Conservation (phyloP, 2,888 invertebrate species). For the Nephrocerus scutellatus region DNA sequence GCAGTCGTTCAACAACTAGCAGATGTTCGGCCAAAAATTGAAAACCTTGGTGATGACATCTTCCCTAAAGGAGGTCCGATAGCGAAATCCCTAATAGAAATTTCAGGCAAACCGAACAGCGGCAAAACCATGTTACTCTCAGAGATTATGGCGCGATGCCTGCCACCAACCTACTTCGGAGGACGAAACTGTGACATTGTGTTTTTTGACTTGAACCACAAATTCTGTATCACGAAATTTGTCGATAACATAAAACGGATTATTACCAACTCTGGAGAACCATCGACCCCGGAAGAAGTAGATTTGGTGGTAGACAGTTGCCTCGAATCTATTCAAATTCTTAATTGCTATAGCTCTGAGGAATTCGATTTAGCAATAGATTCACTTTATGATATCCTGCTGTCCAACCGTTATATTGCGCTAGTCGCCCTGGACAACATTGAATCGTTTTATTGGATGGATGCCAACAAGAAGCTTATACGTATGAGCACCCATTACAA, state of each 20-base stretch:
- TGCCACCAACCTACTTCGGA: slow-evolving; percentile 44
- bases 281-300: slow-evolving; percentile 15
- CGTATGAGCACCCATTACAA: slow-evolving; percentile 30
- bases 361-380: slow-evolving; percentile 29
- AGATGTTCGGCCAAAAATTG: slow-evolving; percentile 16
- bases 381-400: slow-evolving; percentile 41
- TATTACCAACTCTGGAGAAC: slow-evolving; percentile 25
- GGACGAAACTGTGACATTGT: slow-evolving; percentile 48
- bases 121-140: slow-evolving; percentile 50
- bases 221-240: slow-evolving; percentile 43
- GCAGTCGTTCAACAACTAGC: slow-evolving; percentile 14
- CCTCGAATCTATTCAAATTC: slow-evolving; percentile 23
- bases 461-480: slow-evolving; percentile 22
- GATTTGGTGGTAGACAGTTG: slow-evolving; percentile 21
- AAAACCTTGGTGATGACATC: slow-evolving; percentile 18
- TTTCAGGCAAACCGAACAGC: slow-evolving; percentile 46
- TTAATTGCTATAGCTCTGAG: slow-evolving; percentile 27
- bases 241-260: slow-evolving; percentile 37
- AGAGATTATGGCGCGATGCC: slow-evolving; percentile 48
- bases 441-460: slow-evolving; percentile 50
- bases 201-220: slow-evolving; percentile 50
- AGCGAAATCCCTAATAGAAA: slow-evolving; percentile 48
- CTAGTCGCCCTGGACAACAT: slow-evolving; percentile 50
- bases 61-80: slow-evolving; percentile 42
- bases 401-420: slow-evolving; percentile 43